Base-by-base conservation (phyloP, 2,888 invertebrate species). In the Willowsia nigromaculata region DNA sequence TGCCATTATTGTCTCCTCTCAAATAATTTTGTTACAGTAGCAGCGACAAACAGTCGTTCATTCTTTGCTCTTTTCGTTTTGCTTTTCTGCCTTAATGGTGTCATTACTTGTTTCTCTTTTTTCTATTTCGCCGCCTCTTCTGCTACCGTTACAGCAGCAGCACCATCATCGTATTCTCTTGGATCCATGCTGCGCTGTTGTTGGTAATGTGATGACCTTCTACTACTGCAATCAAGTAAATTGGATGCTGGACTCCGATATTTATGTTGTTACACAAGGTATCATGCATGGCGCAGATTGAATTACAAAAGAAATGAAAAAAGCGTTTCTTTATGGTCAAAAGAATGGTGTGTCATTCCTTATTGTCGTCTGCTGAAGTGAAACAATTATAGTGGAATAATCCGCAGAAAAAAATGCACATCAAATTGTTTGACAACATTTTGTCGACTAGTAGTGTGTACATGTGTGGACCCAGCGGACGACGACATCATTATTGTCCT, bases 171-270 rank as follows among this genome's bases (percentile, higher is more conserved):
- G 47, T 80, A 59, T 53, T 78, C 53, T 78, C 37, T 22, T 37
- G 56, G 56, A 59, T 2, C 2, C 80, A n/a, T 53, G 13, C 47
- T 33, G 27, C 53, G 15, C 15, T 76, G 43, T 50, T 76, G 30
- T n/a, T 33, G 18, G 56, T 37, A n/a, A 59, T 59, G 22, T 9
- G 59, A 81, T 81, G 59, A 81, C 81, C 81, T 59, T 59, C 65
- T 83, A 7, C 11, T 25, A 25, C 33, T 65, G 40, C 84, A 85
- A 85, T 85, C 74, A 85, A 74, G n/a, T 85, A 85, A 85, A 85
- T 78, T 85, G 85, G 78, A 85, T 71, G 71, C 71, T 71, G 22
- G 68, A 62, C 68, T 18, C 4, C n/a, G 15, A 62, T 62, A 62
- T 15, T 18, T 62, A 62, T 62, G 33, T 33, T n/a, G 27, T 62